Evolutionary conservation across 1,140 invertebrate genomes (phyloP).

Genomic region (Drosophila pandora): DNA sequence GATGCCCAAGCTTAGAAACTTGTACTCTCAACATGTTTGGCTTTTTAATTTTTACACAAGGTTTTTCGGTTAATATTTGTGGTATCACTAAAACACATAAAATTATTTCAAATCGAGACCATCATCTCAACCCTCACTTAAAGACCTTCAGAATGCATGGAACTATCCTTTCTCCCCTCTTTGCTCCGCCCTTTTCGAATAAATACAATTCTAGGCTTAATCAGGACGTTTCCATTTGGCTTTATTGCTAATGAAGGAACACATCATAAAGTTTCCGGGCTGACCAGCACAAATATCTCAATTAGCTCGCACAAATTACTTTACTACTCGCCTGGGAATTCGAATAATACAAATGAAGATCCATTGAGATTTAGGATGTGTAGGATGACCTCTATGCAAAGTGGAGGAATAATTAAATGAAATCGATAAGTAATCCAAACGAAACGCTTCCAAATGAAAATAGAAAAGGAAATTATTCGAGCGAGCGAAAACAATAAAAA

Average conservation of each 20-base stretch:
- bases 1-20: neutral
- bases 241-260: constrained; percentile 78
- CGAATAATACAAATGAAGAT: neutral
- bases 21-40: too few relatives aligned
- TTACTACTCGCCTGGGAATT: constrained; percentile 75
- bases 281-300: constrained; percentile 67
- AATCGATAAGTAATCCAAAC: constrained; percentile 68
- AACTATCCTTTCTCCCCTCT: neutral
- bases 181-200: neutral
- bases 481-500: constrained; percentile 37
- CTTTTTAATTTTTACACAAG: too few relatives aligned
- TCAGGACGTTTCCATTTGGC: constrained; percentile 50
- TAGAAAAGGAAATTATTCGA: constrained; percentile 25
- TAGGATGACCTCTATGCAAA: constrained; percentile 42
- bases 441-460: constrained; percentile 26
- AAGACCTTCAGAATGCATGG: neutral
- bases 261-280: constrained; percentile 61
- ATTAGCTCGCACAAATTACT: constrained; percentile 79
- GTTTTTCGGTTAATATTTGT: too few relatives aligned
- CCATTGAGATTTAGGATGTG: neutral
- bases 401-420: constrained; percentile 65
- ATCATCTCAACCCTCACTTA: too few relatives aligned
- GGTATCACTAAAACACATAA: too few relatives aligned
- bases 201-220: constrained; percentile 49
- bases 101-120: neutral